Evolutionary conservation across 2,888 invertebrate genomes (phyloP), one percentile per base, ranked within the genome.

Genomic region (Tupiocoris notatus): DNA sequence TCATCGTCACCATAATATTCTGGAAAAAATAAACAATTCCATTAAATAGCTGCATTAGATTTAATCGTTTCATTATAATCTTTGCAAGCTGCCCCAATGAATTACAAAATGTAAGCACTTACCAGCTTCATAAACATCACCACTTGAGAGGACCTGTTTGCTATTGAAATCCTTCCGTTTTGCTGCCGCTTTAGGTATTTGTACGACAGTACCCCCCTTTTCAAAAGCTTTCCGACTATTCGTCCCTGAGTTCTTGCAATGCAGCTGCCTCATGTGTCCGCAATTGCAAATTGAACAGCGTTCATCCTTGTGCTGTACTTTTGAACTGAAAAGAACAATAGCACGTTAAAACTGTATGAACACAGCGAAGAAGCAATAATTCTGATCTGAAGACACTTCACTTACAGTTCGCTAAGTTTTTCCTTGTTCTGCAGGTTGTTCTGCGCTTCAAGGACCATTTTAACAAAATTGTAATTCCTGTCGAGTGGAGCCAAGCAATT

Each of bases 381-480:
- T 2, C 57, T 17, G 57, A 57, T 2, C 1, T 1, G 21, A 2
- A 39, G 16, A 67, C n/a, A n/a, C n/a, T n/a, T n/a, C n/a, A n/a
- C 67, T 67, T 16, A 67, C 67, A 23, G 18, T 2, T 67, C 67
- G 20, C 22, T n/a, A n/a, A 56, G 21, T 54, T 63, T 63, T 1
- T 54, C 39, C 22, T 62, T 59, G 39, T 73, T 74, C 58, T 77
- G 78, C 20, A 79, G 65, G 2, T 68, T 67, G n/a, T 61, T 68
- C 57, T 79, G 78, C 9, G 80, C 79, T n/a, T 74, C 66, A 12
- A 79, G 59, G 9, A 79, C 80, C 65, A 62, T 77, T 54, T 64
- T 78, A 63, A 79, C 75, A 23, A 79, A 79, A n/a, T 78, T 76
- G 63, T 77, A 79, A 39, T 73, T 77, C n/a, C 66, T 73, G 20